These are phyloP conservation scores for Ips typographus DNA, from an alignment of 1,140 invertebrate species.

Conservation along the genomic window DNA sequence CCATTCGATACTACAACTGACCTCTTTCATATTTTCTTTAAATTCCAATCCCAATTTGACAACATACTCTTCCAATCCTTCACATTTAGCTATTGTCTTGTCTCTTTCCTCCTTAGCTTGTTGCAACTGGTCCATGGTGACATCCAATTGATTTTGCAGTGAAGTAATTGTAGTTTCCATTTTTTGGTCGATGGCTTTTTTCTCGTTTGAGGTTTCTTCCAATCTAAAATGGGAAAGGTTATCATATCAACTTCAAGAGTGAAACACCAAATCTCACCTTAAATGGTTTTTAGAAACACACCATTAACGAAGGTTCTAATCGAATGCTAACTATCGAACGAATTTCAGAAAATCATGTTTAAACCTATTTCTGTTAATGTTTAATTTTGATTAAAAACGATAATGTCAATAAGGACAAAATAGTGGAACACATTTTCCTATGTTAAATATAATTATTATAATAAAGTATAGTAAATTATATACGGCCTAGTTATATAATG, in stretches of 20 bases:
- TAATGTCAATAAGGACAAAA: too few relatives aligned
- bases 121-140: slow-evolving; percentile 10
- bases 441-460: too few relatives aligned
- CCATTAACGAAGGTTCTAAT: background rate
- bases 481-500: too few relatives aligned
- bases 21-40: slow-evolving; percentile 33
- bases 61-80: slow-evolving; percentile 31
- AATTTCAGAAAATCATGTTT: background rate
- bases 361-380: too few relatives aligned
- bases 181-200: slow-evolving; percentile 18
- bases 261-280: slow-evolving; percentile 27
- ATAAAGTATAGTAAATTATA: too few relatives aligned
- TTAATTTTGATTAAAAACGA: too few relatives aligned
- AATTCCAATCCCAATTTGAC: slow-evolving; percentile 25
- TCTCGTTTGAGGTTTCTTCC: slow-evolving; percentile 27
- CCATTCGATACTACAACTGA: slow-evolving; percentile 37
- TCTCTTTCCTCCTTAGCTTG: slow-evolving; percentile 17
- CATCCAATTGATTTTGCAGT: slow-evolving; percentile 14
- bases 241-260: slow-evolving; percentile 46
- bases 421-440: too few relatives aligned
- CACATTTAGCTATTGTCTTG: slow-evolving; percentile 32
- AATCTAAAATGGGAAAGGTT: slow-evolving; percentile 45
- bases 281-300: slow-evolving; percentile 2
- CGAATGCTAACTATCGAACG: background rate
- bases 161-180: slow-evolving; percentile 17